Conservation (phyloP, 2,113 vertebrate genomes). For the Pristiophorus japonicus region DNA sequence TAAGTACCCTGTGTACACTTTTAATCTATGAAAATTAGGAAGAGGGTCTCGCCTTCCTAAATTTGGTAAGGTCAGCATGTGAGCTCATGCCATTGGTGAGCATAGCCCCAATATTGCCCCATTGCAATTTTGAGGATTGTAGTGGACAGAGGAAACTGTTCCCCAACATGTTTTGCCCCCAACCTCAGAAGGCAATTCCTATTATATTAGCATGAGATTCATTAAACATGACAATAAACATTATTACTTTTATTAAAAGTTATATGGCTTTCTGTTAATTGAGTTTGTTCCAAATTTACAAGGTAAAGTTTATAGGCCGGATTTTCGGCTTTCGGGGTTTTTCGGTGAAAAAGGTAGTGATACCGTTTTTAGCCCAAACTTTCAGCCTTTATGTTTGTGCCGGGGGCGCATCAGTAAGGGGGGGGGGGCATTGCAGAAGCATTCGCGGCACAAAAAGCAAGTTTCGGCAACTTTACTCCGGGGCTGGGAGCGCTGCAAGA, state of each 20-base stretch:
- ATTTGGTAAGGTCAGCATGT: not conserved
- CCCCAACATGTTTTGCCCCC: not conserved
- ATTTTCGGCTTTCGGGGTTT: too few relatives aligned
- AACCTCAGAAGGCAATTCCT: not conserved
- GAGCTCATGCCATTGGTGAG: not conserved
- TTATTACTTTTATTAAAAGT: not conserved
- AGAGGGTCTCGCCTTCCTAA: not conserved
- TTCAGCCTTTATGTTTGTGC: too few relatives aligned
- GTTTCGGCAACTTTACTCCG: too few relatives aligned
- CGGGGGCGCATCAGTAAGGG: too few relatives aligned
- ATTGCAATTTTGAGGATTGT: not conserved
- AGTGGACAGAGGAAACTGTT: not conserved
- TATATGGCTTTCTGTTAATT: not conserved
- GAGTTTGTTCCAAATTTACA: not conserved
- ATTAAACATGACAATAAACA: not conserved
- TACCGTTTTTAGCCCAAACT: too few relatives aligned
- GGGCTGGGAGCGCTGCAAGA: too few relatives aligned
- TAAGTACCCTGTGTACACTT: not conserved
- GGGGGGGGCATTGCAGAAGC: too few relatives aligned
- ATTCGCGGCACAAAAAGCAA: too few relatives aligned
- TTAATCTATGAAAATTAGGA: not conserved
- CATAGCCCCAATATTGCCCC: not conserved
- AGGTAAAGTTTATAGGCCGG: too few relatives aligned
- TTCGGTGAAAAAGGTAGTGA: too few relatives aligned
- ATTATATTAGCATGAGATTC: not conserved